A percentile compares a stretch with the other conserved stretches of the same genome.
Conservation (phyloP, 2,888 invertebrate species). For the Allolobophora icterica region DNA sequence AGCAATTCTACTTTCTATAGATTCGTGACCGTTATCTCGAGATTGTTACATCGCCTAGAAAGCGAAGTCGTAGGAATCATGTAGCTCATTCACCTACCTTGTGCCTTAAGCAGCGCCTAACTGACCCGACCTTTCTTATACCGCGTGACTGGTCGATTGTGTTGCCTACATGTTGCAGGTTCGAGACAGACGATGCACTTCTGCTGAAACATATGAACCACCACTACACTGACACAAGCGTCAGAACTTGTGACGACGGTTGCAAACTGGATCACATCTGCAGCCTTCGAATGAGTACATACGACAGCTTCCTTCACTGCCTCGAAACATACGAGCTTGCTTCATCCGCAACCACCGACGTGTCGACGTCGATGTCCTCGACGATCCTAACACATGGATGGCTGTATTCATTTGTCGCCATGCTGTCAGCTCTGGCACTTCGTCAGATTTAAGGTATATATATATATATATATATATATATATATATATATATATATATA, state of each 20-base stretch:
- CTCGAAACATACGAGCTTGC: neutral
- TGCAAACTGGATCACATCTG: conserved; percentile 26
- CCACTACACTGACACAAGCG: neutral
- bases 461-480: no score
- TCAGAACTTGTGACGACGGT: neutral
- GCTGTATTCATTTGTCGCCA: neutral
- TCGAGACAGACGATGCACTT: conserved; percentile 20
- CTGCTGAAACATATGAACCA: conserved; percentile 28
- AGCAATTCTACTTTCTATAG: no score
- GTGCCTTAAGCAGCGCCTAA: no score
- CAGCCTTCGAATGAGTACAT: conserved; percentile 25
- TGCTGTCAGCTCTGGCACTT: conserved; percentile 10
- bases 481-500: no score
- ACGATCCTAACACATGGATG: neutral
- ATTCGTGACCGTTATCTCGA: no score
- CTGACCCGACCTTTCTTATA: no score
- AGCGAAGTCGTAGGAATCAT: no score
- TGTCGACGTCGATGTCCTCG: no score
- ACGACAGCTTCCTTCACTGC: conserved; percentile 2
- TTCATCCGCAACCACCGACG: no score
- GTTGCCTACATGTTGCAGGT: neutral
- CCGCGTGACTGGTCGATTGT: no score
- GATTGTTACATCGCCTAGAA: no score
- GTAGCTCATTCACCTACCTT: no score
- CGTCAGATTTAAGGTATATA: neutral